Base-by-base conservation (phyloP, 1,140 invertebrate genomes). In the Andrena cerasifolii region DNA sequence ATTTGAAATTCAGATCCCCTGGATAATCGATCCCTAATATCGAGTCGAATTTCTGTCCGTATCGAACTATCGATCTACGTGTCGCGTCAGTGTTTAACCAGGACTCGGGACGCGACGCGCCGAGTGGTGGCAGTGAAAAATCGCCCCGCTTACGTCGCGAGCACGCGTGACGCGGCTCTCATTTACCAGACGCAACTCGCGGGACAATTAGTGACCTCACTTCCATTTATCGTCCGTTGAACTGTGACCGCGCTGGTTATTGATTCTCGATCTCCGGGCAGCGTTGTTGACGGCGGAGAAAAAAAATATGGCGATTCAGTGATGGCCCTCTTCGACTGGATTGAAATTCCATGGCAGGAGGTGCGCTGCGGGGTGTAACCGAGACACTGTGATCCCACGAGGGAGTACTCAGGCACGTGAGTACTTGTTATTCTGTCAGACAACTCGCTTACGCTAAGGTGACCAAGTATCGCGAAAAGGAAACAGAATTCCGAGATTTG, bases 351-450 rank as follows among this genome's bases (percentile, higher is more conserved):
- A 24, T 26, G 31, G 16, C 33, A 7, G 31, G 18, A 3, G 3
- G 0, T 33, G 7, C 21, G n/a, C 3, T 21, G 10, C 18, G 31
- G 18, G n/a, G 4, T 18, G 7, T 24, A 14, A 54, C 16, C 31
- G 7, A 21, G 18, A 43, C 33, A 12, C 26, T 14, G 33, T 7
- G 1, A 28, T 14, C 56, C 24, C 4, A 43, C 21, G 16, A n/a
- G n/a, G n/a, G n/a, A n/a, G n/a, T n/a, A n/a, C n/a, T n/a, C n/a
- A 14, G 10, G 24, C 66, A 40, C 66, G 51, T 58, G 51, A 71
- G 53, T 59, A 45, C 6, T n/a, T 8, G n/a, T n/a, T n/a, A n/a
- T n/a, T n/a, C n/a, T n/a, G n/a, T n/a, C n/a, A n/a, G n/a, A n/a
- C n/a, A n/a, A n/a, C n/a, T n/a, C n/a, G n/a, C n/a, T n/a, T n/a